Evolutionary conservation across 2,888 invertebrate genomes (phyloP).

Genomic region (Drosophila borborema): DNA sequence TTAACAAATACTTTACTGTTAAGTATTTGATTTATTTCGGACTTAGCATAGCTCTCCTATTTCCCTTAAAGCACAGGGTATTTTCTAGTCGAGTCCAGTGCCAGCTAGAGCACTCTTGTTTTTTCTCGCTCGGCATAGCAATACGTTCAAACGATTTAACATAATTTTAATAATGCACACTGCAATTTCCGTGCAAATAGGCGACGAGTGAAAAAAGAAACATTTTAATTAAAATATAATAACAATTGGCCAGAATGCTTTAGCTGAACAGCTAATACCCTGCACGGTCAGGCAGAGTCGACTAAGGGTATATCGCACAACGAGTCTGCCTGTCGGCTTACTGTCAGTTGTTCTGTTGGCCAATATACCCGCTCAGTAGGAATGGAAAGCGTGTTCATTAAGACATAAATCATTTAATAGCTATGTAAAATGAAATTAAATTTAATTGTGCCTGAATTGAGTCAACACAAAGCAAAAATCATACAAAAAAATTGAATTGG

Average conservation of each 20-base stretch:
- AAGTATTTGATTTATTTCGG: no score
- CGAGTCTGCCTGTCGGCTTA: not conserved
- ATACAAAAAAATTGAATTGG: not conserved
- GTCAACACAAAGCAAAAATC: constrained; percentile 26
- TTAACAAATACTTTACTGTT: no score
- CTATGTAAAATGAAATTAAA: constrained; percentile 60
- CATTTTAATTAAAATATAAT: constrained; percentile 71
- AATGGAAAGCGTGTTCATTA: constrained; percentile 19
- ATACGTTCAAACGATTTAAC: constrained; percentile 19
- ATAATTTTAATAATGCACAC: constrained; percentile 42
- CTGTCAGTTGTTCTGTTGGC: no score
- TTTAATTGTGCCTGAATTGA: constrained; percentile 53
- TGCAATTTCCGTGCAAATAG: constrained; percentile 41
- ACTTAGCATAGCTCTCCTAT: no score
- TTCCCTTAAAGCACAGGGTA: not conserved
- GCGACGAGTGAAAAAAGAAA: constrained; percentile 54
- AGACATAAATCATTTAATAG: constrained; percentile 60
- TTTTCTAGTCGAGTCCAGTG: not conserved
- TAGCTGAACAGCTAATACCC: not conserved
- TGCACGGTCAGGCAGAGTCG: not conserved
- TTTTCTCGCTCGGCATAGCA: constrained; percentile 1
- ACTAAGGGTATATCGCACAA: not conserved
- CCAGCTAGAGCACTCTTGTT: not conserved
- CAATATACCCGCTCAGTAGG: not conserved
- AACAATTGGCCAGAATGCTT: constrained; percentile 28